Percentiles rank a stretch among this genome's conserved stretches.
phyloP scores from a whole-genome alignment of 1,140 invertebrate genomes.

The Microvelia longipes region DNA sequence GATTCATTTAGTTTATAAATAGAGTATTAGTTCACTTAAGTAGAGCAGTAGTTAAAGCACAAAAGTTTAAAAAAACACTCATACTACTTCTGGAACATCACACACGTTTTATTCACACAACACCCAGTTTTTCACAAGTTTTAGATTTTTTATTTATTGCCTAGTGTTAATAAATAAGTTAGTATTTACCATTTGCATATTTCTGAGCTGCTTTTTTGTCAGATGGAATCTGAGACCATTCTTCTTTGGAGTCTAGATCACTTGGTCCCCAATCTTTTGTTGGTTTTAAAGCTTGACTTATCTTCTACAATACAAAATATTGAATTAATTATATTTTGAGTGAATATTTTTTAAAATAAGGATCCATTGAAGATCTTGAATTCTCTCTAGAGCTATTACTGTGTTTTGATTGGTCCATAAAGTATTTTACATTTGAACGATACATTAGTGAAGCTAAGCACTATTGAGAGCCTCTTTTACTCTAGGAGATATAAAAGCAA shows the following conservation, averaged over 20 bases:
- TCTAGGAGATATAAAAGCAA: too few relatives aligned
- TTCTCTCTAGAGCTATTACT: neutral
- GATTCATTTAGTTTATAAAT: too few relatives aligned
- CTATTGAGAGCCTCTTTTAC: neutral
- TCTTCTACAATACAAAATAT: constrained; percentile 25
- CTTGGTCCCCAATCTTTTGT: constrained; percentile 30
- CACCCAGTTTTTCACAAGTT: too few relatives aligned
- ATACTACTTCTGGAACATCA: too few relatives aligned
- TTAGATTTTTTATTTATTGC: too few relatives aligned
- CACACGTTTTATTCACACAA: too few relatives aligned
- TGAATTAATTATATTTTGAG: neutral
- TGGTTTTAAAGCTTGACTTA: constrained; percentile 23
- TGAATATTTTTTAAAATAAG: neutral
- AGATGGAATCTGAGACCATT: constrained; percentile 14
- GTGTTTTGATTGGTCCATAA: neutral
- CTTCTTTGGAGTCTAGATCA: constrained; percentile 20
- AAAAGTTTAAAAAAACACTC: too few relatives aligned
- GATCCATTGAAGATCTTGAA: neutral
- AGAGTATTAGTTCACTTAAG: too few relatives aligned
- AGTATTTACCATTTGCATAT: constrained; percentile 14
- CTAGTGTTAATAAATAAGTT: too few relatives aligned
- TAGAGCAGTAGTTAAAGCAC: too few relatives aligned
- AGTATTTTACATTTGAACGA: neutral
- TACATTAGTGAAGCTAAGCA: neutral
- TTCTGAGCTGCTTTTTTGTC: constrained; percentile 6